These are phyloP conservation scores for Odontomachus brunneus DNA, from an alignment of 1,140 invertebrate species.

Conservation along the genomic window DNA sequence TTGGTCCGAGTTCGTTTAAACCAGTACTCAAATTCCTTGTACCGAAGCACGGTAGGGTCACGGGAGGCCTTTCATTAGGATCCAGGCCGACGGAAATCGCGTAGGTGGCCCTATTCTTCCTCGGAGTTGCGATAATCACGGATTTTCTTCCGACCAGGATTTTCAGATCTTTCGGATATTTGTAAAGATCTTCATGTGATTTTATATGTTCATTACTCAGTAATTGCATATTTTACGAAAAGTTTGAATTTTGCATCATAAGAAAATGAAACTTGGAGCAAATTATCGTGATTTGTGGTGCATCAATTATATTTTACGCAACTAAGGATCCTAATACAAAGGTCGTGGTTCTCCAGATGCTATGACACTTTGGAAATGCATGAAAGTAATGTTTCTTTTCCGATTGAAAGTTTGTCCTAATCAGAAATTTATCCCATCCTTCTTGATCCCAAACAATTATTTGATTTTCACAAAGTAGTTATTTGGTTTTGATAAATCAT, in stretches of 20 bases:
- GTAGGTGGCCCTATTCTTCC: conserved; percentile 40
- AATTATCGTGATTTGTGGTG: too few species aligned
- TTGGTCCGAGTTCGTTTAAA: conserved; percentile 46
- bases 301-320: too few species aligned
- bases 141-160: conserved; percentile 8
- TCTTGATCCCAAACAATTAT: too few species aligned
- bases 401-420: too few species aligned
- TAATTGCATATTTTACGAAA: too few species aligned
- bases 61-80: conserved; percentile 48
- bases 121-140: neutral
- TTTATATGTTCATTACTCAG: neutral
- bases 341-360: neutral
- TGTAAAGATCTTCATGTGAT: neutral
- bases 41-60: conserved; percentile 19
- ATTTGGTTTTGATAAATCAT: too few species aligned
- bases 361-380: neutral
- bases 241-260: too few species aligned
- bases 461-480: too few species aligned
- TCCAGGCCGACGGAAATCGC: conserved; percentile 35
- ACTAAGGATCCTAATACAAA: too few species aligned
- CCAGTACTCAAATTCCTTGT: conserved; percentile 48
- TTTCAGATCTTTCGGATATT: neutral
- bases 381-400: too few species aligned
- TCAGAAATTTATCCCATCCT: too few species aligned
- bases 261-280: too few species aligned